Conservation (phyloP, 2,113 vertebrate genomes). For the Mesoclemmys tuberculata region DNA sequence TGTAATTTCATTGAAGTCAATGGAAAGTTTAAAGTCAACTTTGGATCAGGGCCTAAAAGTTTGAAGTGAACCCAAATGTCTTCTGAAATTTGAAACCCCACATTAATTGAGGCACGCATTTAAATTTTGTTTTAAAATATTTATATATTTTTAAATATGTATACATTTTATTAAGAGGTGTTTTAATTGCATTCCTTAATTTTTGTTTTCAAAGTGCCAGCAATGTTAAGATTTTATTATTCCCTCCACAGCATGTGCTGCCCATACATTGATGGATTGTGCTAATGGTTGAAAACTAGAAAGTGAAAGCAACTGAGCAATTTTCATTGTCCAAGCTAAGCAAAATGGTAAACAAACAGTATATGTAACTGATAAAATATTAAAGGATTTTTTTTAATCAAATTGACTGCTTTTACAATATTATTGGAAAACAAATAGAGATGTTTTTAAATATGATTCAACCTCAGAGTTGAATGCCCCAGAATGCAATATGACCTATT, state of each 20-base stretch:
- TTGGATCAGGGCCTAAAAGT: background rate
- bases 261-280: background rate
- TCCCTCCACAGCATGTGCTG: background rate
- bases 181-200: background rate
- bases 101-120: background rate
- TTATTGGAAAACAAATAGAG: background rate
- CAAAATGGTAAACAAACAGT: background rate
- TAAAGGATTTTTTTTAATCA: background rate
- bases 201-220: background rate
- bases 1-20: background rate
- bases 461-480: background rate
- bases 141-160: background rate
- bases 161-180: background rate
- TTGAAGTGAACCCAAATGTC: background rate
- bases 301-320: slow-evolving; percentile 5
- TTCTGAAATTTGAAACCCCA: background rate
- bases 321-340: background rate
- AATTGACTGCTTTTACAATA: background rate
- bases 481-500: background rate
- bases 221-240: background rate
- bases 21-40: background rate
- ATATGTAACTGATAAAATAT: background rate
- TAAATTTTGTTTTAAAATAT: background rate
- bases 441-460: background rate
- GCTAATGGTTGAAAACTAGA: background rate